Evolutionary conservation across 2,113 vertebrate genomes (phyloP), one percentile per base, ranked within the genome.

Genomic region (Melanerpes formicivorus): DNA sequence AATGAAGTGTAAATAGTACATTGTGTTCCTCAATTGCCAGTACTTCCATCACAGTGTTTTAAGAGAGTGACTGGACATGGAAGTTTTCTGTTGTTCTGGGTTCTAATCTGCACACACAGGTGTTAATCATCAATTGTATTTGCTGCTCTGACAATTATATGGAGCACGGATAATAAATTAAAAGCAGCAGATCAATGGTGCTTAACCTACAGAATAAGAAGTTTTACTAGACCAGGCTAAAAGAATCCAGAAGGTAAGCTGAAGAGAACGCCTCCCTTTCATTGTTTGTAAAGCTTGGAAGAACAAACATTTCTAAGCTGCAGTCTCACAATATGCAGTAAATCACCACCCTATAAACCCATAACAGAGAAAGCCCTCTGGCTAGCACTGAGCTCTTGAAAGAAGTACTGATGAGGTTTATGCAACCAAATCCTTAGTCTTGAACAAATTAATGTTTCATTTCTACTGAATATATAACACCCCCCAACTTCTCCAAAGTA

Each of bases 341-440:
- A 93, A 93, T 90, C 80, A 90, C n/a, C 91, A 34, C 18, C 29
- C 80, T 58, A 27, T 80, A 94, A 96, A 94, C 54, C 29, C 1
- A 0, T 14, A 92, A 62, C 52, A 91, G 52, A 84, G 65, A 46
- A 44, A 93, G 80, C 77, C 83, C 74, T 27, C 50, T 66, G 44
- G 76, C 69, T 72, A 92, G 23, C 58, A 65, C 7, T 0, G 12
- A 72, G 26, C 16, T 60, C 79, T 92, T 65, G 30, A 48, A 85
- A 90, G 56, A 78, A 90, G 37, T 21, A 80, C 62, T 46, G 63
- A 50, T 65, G 76, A 89, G 65, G 71, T 84, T 93, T 95, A 87
- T 44, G 52, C 54, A 95, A 92, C 19, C 42, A 94, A 88, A 15
- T 26, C 10, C 56, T 92, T 67, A 56, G 44, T 48, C 69, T 80